Evolutionary conservation across 2,888 invertebrate genomes (phyloP), one percentile per base, ranked within the genome.

Genomic region (Limnephilus lunatus): DNA sequence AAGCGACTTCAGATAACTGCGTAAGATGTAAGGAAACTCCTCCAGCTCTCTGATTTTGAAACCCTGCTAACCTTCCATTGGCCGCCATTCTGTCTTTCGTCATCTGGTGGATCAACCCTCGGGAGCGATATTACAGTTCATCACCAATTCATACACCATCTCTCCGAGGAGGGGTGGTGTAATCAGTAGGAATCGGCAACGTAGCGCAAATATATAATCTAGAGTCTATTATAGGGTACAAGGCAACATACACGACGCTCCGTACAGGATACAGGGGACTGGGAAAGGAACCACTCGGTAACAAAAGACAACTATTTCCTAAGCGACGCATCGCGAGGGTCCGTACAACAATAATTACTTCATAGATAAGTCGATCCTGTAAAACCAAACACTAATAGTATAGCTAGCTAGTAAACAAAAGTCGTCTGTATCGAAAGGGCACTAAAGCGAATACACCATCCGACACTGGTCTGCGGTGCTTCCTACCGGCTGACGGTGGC

Each of bases 161-260:
- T 80, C 89, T 30, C 89, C 19, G 39, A 81, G 82, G 83, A 32
- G 88, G 89, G 89, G 44, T 39, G 39, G 39, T 39, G 39, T 39
- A 86, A 90, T 90, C 39, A 80, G 87, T 89, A 89, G 92, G 91
- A 91, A 87, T 92, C 81, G 68, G 91, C 92, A 91, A 92, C 81
- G 81, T 89, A 91, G 91, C 89, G 91, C 89, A 92, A 90, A 83
- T 88, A 92, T 91, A 91, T 90, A 92, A 90, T 88, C 90, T 92
- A 90, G 68, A 92, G 92, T 92, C 90, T 90, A 91, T 91, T 87
- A 91, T 90, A 91, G 92, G 92, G 90, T 90, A 91, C 92, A 93
- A 93, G 93, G 93, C 93, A 92, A 93, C 93, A 93, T 90, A 92
- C 93, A 91, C 90, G 90, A 93, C 89, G 93, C 92, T 83, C 90